These are phyloP conservation scores for Formica selysi DNA, from an alignment of 1,140 invertebrate genomes.

Conservation along the genomic window DNA sequence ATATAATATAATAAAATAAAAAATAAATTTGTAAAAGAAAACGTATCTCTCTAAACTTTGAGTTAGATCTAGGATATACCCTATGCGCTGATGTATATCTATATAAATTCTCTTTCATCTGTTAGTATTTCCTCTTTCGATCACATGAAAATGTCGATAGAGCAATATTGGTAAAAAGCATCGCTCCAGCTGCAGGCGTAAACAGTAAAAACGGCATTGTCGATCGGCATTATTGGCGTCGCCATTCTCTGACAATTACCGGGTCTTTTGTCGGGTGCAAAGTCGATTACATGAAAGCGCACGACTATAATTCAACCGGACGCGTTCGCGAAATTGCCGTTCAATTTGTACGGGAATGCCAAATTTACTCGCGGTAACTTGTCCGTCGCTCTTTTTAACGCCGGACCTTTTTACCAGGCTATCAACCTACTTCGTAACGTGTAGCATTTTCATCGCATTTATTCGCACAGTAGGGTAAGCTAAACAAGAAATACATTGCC, in stretches of 20 bases:
- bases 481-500: constrained; percentile 29
- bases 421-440: constrained; percentile 7
- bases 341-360: constrained; percentile 69
- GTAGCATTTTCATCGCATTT: constrained; percentile 24
- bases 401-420: constrained; percentile 14
- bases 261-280: constrained; percentile 69
- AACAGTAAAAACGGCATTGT: constrained; percentile 62
- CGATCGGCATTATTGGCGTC: constrained; percentile 62
- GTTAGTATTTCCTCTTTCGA: constrained; percentile 24
- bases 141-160: neutral
- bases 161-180: constrained; percentile 45
- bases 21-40: too few relatives aligned
- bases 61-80: neutral
- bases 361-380: constrained; percentile 73
- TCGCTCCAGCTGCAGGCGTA: constrained; percentile 13
- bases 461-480: neutral
- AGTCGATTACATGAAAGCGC: constrained; percentile 74
- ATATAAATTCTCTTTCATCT: neutral
- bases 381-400: constrained; percentile 59
- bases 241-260: constrained; percentile 69
- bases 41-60: neutral
- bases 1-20: neutral
- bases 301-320: constrained; percentile 73
- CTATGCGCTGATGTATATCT: neutral
- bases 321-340: constrained; percentile 74